Evolutionary conservation across 2,113 vertebrate genomes (phyloP).

Genomic region (Macquaria australasica): DNA sequence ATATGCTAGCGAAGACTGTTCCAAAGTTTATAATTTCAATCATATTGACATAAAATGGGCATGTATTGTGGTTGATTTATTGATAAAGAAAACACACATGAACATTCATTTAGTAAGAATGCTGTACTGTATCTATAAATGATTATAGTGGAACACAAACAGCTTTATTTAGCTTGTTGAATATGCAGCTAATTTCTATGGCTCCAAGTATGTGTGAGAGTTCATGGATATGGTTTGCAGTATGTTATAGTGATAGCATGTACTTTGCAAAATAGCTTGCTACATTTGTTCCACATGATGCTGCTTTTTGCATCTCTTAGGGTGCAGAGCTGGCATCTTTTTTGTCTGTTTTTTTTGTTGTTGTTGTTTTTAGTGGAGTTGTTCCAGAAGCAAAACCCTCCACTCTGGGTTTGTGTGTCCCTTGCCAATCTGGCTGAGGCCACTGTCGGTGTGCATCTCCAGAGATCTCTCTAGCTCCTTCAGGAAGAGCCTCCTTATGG

Average conservation of each 20-base stretch:
- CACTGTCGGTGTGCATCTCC: conserved; percentile 16
- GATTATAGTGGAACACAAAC: neutral
- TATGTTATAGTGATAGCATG: neutral
- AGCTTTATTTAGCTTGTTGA: neutral
- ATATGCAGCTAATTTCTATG: neutral
- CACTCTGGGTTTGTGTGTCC: neutral
- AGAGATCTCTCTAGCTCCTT: conserved; percentile 34
- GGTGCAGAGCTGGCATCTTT: neutral
- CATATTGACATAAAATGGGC: neutral
- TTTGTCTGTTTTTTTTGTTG: neutral
- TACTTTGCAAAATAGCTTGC: neutral
- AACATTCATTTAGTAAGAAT: neutral
- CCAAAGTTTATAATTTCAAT: neutral
- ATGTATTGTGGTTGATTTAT: neutral
- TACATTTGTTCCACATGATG: neutral
- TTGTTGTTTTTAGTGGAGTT: conserved; percentile 20
- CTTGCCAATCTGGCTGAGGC: conserved; percentile 15
- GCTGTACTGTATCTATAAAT: neutral
- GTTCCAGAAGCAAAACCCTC: conserved; percentile 11
- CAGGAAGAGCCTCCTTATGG: conserved; percentile 19
- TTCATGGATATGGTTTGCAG: neutral
- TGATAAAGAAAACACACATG: neutral
- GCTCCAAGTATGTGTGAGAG: neutral
- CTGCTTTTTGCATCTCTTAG: neutral
- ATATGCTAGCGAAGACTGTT: neutral